Evolutionary conservation across 2,797 vertebrate genomes (phyloP).

Genomic region (Neostethus bicornis): DNA sequence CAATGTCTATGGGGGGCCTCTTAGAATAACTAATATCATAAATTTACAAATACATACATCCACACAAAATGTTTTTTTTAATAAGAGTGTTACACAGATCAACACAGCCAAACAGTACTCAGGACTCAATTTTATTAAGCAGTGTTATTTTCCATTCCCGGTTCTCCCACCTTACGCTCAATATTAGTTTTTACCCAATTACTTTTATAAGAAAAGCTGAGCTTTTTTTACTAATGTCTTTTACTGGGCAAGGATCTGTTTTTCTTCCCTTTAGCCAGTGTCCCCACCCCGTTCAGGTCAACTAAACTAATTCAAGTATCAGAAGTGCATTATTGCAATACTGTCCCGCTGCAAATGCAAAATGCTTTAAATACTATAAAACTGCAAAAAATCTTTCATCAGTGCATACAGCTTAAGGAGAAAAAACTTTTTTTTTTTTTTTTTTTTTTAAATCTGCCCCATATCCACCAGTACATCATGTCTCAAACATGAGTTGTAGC

Average conservation of each 20-base stretch:
- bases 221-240: slow-evolving; percentile 41
- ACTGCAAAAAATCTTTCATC: slow-evolving; percentile 88
- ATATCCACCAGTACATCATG: slow-evolving; percentile 51
- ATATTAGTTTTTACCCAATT: slow-evolving; percentile 65
- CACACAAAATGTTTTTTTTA: too few species aligned
- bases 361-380: slow-evolving; percentile 98
- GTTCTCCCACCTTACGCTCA: slow-evolving; percentile 55
- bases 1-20: too few species aligned
- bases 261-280: slow-evolving; percentile 62
- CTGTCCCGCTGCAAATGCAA: slow-evolving; percentile 99
- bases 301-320: slow-evolving; percentile 92
- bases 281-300: slow-evolving; percentile 58
- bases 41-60: too few species aligned
- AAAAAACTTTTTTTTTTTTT: too few species aligned
- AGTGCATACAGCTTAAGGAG: slow-evolving; percentile 78
- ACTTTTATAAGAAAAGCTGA: slow-evolving; percentile 68
- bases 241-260: slow-evolving; percentile 39
- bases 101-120: slow-evolving; percentile 24
- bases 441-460: slow-evolving; percentile 64
- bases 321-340: slow-evolving; percentile 99
- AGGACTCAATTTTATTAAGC: slow-evolving; percentile 79
- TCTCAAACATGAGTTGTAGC: slow-evolving; percentile 71
- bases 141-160: slow-evolving; percentile 59
- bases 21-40: too few species aligned
- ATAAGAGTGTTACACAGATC: not conserved